phyloP scores from a whole-genome alignment of 1,140 invertebrate species.

The Pachypsylla venusta region DNA sequence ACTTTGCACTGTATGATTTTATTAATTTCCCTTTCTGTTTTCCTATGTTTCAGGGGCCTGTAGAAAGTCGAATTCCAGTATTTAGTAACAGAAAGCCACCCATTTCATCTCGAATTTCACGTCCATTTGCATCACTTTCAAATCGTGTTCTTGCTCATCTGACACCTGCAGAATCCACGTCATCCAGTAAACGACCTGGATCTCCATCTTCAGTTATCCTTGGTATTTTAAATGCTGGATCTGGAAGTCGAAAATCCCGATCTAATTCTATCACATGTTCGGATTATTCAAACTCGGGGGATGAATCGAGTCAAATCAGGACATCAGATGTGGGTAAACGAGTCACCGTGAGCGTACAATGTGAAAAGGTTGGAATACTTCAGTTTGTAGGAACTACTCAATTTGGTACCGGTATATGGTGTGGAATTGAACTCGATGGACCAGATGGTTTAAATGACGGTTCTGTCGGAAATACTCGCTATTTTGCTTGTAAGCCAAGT shows the following conservation, averaged over 20 bases:
- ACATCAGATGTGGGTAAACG: constrained; percentile 33
- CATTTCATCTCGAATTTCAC: constrained; percentile 20
- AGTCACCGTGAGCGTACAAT: constrained; percentile 35
- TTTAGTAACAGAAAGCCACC: constrained; percentile 20
- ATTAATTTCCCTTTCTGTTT: not conserved
- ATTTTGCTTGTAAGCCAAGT: constrained; percentile 35
- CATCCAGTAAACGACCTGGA: constrained; percentile 17
- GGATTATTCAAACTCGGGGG: constrained; percentile 13
- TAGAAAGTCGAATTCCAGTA: constrained; percentile 30
- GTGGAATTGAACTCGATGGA: constrained; percentile 43
- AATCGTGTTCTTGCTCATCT: constrained; percentile 25
- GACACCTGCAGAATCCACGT: constrained; percentile 1
- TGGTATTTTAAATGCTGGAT: constrained; percentile 18
- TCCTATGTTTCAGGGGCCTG: constrained; percentile 27
- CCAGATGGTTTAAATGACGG: constrained; percentile 46
- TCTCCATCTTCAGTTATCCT: constrained; percentile 18
- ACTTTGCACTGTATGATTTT: too few relatives aligned
- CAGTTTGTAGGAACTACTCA: constrained; percentile 40
- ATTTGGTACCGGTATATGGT: constrained; percentile 43
- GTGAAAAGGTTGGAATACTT: constrained; percentile 35
- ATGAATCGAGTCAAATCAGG: constrained; percentile 23
- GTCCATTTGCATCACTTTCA: constrained; percentile 23
- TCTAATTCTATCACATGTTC: constrained; percentile 11
- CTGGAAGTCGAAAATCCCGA: constrained; percentile 9
- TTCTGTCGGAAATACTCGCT: constrained; percentile 37